Evolutionary conservation across 2,797 vertebrate genomes (phyloP).

Genomic region (Poeciliopsis presidionis): DNA sequence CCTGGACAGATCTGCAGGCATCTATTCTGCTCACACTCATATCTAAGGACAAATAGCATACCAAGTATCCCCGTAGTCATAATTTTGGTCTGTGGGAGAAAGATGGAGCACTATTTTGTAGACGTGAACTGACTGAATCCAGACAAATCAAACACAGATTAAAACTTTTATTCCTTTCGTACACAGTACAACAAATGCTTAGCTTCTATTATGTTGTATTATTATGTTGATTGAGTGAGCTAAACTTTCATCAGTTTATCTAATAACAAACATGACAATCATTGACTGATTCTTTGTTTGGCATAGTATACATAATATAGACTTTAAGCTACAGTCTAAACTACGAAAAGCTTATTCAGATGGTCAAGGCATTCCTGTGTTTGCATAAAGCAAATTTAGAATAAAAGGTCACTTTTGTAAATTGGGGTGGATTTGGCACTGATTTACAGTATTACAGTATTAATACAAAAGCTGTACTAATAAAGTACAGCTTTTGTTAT

Average conservation of each 20-base stretch:
- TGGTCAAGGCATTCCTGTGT: constrained; percentile 66
- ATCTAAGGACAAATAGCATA: neutral
- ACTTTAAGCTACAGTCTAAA: constrained; percentile 22
- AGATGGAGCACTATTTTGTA: no score
- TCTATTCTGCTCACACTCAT: neutral
- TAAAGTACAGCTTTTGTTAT: constrained; percentile 33
- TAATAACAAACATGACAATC: constrained; percentile 36
- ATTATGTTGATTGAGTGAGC: constrained; percentile 23
- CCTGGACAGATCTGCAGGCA: neutral
- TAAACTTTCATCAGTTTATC: constrained; percentile 33
- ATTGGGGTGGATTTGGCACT: constrained; percentile 50
- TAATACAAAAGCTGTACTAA: neutral
- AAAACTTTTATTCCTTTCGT: constrained; percentile 1
- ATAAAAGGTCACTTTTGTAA: constrained; percentile 67
- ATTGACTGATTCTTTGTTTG: constrained; percentile 32
- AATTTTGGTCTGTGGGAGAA: no score
- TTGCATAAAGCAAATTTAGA: constrained; percentile 59
- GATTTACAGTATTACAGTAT: constrained; percentile 7
- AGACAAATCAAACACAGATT: neutral
- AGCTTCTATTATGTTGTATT: constrained; percentile 16
- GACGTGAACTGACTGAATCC: neutral
- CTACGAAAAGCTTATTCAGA: constrained; percentile 43
- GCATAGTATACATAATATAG: constrained; percentile 20
- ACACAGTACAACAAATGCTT: constrained; percentile 27
- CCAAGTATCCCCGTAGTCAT: neutral